A percentile compares a stretch with the other conserved stretches of the same genome.
Evolutionary conservation across 2,888 invertebrate genomes (phyloP).

Genomic region (Bembecia ichneumoniformis): DNA sequence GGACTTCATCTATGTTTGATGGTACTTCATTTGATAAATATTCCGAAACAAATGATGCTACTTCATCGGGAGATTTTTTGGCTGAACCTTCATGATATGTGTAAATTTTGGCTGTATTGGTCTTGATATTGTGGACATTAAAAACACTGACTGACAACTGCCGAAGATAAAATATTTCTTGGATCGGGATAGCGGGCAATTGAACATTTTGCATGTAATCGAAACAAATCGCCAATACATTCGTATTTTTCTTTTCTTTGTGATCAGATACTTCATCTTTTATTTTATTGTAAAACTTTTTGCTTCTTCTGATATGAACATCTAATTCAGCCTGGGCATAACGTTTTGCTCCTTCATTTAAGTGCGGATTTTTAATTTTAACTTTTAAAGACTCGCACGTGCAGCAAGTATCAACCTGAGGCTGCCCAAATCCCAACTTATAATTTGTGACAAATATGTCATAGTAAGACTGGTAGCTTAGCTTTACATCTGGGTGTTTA

Average conservation of each 20-base stretch:
- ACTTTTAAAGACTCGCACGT: conserved; percentile 8
- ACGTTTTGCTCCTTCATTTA: conserved; percentile 6
- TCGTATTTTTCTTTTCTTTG: not conserved
- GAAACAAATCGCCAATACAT: not conserved
- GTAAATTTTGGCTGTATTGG: not conserved
- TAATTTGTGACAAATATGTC: too few species aligned
- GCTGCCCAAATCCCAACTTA: conserved; percentile 10
- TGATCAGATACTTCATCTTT: not conserved
- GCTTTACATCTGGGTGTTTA: too few species aligned
- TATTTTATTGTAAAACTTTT: not conserved
- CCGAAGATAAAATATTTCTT: not conserved
- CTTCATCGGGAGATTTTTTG: not conserved
- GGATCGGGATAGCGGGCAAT: not conserved
- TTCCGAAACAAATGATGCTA: not conserved
- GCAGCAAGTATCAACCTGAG: conserved; percentile 10
- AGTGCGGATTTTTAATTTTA: conserved; percentile 6
- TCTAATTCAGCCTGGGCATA: not conserved
- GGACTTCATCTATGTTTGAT: not conserved
- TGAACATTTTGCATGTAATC: not conserved
- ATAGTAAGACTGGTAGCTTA: too few species aligned
- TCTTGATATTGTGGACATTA: not conserved
- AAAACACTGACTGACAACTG: not conserved
- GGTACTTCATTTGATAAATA: not conserved
- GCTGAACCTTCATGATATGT: not conserved
- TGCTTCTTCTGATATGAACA: not conserved